These are phyloP conservation scores for Chunga burmeisteri DNA, from an alignment of 2,113 vertebrate genomes.

Conservation along the genomic window DNA sequence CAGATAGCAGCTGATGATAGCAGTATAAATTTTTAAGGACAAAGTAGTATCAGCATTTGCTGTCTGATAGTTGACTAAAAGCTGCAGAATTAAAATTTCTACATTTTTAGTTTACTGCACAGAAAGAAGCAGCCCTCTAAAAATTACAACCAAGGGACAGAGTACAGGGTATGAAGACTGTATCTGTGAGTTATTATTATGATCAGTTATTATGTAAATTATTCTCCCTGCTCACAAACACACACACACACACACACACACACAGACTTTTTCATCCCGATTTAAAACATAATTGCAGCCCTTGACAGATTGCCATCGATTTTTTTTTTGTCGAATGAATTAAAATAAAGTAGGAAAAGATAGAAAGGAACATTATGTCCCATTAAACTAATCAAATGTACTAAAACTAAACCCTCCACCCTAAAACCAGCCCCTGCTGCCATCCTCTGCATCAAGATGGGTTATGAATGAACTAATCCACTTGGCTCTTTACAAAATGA, in stretches of 20 bases:
- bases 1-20: neutral
- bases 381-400: slow-evolving; percentile 49
- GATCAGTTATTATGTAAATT: slow-evolving; percentile 34
- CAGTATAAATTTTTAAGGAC: neutral
- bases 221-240: slow-evolving; percentile 15
- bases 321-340: slow-evolving; percentile 36
- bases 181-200: slow-evolving; percentile 24
- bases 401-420: slow-evolving; percentile 27
- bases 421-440: neutral
- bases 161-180: neutral
- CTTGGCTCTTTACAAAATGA: slow-evolving; percentile 49
- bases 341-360: slow-evolving; percentile 44
- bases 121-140: neutral
- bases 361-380: slow-evolving; percentile 18
- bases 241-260: neutral
- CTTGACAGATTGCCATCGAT: slow-evolving; percentile 27
- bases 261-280: neutral
- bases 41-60: neutral
- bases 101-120: neutral
- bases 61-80: neutral
- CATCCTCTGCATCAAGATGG: slow-evolving; percentile 1
- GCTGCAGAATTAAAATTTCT: neutral
- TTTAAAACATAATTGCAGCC: slow-evolving; percentile 50
- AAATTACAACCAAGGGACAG: neutral
- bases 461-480: slow-evolving; percentile 34